Evolutionary conservation across 2,888 invertebrate genomes (phyloP), one percentile per base, ranked within the genome.

Genomic region (Clivina fossor): DNA sequence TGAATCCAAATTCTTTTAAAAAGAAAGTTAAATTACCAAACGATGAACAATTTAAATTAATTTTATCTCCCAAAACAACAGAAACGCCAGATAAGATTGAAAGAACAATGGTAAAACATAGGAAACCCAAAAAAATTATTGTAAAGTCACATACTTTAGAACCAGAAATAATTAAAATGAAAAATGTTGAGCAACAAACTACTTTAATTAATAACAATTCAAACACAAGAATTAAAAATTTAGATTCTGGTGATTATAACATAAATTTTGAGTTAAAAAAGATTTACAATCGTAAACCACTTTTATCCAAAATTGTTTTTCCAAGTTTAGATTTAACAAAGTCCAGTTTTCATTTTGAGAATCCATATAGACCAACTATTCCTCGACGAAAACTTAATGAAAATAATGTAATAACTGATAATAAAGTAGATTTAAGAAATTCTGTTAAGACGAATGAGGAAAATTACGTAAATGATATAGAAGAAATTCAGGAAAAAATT

Each of bases 91-190:
- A 13, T 13, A 38, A 38, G 9, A n/a, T 18, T 13, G 16, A 9
- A 38, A 13, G n/a, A 37, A n/a, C 7, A 24, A n/a, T 33, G 5
- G 8, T 4, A 11, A 49, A 24, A 37, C 7, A 19, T 8, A n/a
- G n/a, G n/a, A 44, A 33, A 18, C 22, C 26, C 5, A 13, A 40
- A 30, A 46, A 47, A 55, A 47, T 55, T 9, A 55, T 55, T 32
- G 55, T 55, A 11, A 47, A 33, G 2, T 55, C 55, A 38, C 38
- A 55, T 47, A 55, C 55, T 35, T 24, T 55, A 9, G 30, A 46
- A 32, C 16, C 33, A 38, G 9, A n/a, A 2, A 38, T 38, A 47
- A 37, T 47, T 15, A 19, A 13, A 15, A 55, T 38, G 55, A 55
- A 40, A 55, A 38, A 24, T 30, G 24, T 16, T 4, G 32, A 30